phyloP scores from a whole-genome alignment of 2,797 vertebrate genomes.

The Acanthurus lineatus region DNA sequence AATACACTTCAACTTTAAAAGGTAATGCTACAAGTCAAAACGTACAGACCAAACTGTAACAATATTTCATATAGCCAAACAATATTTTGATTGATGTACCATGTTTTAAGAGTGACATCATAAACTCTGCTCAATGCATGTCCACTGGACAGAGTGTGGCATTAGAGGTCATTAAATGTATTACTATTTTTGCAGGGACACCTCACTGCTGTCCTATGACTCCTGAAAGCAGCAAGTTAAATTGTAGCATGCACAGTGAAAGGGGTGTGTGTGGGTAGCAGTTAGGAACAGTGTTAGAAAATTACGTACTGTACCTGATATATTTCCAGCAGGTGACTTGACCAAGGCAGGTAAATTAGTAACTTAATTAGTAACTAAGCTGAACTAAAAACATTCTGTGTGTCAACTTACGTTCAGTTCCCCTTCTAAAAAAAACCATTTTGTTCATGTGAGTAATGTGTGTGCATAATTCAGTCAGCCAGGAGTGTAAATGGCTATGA shows the following conservation, averaged over 20 bases:
- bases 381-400: not conserved
- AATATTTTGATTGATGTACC: conserved; percentile 17
- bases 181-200: conserved; percentile 45
- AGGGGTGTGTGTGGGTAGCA: conserved; percentile 3
- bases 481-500: not conserved
- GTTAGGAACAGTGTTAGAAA: conserved; percentile 7
- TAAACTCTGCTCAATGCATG: not conserved
- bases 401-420: not conserved
- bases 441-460: not conserved
- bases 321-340: too few relatives aligned
- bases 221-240: conserved; percentile 34
- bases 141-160: conserved; percentile 11
- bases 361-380: not conserved
- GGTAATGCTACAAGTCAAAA: not conserved
- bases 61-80: not conserved
- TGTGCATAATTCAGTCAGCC: not conserved
- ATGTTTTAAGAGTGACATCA: conserved; percentile 12
- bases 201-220: conserved; percentile 29
- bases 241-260: conserved; percentile 14
- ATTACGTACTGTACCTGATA: not conserved
- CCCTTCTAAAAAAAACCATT: not conserved
- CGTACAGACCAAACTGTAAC: not conserved
- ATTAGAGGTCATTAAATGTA: conserved; percentile 26
- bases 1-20: not conserved
- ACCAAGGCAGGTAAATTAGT: conserved; percentile 3